A percentile compares a stretch with the other conserved stretches of the same genome.
Conservation (phyloP, 2,797 vertebrate species). For the Cephalopachus bancanus region DNA sequence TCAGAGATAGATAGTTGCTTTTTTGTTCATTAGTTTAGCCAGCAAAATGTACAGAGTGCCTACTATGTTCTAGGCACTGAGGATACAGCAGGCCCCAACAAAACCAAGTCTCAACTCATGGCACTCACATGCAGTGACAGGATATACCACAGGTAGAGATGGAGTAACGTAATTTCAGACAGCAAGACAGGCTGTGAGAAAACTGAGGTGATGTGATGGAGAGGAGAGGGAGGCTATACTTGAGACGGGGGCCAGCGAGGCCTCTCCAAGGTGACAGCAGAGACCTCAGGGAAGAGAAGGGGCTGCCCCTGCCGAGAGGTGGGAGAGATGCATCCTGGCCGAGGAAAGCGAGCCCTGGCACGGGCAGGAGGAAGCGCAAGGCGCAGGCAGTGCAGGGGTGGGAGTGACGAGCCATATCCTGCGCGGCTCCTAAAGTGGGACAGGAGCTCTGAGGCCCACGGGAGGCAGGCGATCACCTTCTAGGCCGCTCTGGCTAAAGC, state of each 20-base stretch:
- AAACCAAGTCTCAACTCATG: background rate
- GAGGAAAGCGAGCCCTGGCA: background rate
- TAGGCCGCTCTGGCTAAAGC: background rate
- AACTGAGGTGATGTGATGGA: background rate
- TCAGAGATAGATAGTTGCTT: background rate
- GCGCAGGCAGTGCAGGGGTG: background rate
- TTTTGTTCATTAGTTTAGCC: background rate
- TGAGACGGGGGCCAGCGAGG: background rate
- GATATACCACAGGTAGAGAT: background rate
- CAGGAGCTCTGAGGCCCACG: background rate
- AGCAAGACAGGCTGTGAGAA: background rate
- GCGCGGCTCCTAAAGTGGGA: background rate
- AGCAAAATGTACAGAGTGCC: background rate
- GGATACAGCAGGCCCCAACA: background rate
- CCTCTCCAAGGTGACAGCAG: background rate
- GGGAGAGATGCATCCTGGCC: background rate
- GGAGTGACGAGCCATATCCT: background rate
- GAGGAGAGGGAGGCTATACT: accelerated
- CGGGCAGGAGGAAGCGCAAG: background rate
- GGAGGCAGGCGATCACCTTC: background rate
- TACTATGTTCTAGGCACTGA: background rate
- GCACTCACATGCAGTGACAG: background rate
- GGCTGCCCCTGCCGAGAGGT: background rate
- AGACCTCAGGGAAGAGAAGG: background rate
- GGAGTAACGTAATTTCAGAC: accelerated